A percentile compares a stretch with the other conserved stretches of the same genome.
phyloP scores from a whole-genome alignment of 2,888 invertebrate genomes.

The Vanessa cardui region DNA sequence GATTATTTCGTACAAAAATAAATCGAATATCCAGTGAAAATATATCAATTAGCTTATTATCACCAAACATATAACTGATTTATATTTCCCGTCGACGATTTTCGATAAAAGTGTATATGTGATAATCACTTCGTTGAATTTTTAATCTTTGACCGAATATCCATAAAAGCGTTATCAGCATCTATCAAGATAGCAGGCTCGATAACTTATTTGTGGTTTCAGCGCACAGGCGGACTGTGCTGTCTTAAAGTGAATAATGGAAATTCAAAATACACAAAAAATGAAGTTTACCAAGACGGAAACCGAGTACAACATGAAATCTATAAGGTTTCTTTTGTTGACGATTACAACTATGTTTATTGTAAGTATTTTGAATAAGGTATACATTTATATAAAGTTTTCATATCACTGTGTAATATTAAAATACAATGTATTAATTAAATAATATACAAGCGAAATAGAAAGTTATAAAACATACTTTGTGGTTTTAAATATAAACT shows the following conservation, averaged over 20 bases:
- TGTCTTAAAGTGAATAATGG: constrained; percentile 43
- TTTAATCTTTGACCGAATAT: constrained; percentile 22
- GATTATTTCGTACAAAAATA: no score
- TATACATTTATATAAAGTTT: background rate
- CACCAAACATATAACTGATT: background rate
- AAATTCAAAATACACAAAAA: constrained; percentile 48
- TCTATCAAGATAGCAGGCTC: constrained; percentile 25
- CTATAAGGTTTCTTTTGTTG: constrained; percentile 71
- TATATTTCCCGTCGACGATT: background rate
- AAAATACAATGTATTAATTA: no score
- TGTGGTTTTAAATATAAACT: no score
- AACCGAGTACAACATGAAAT: constrained; percentile 75
- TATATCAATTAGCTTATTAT: no score
- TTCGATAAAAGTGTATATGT: background rate
- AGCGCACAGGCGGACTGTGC: constrained; percentile 16
- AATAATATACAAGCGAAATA: no score
- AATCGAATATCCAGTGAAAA: no score
- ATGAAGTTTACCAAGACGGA: constrained; percentile 70
- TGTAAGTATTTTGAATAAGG: constrained; percentile 55
- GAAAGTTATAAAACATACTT: no score
- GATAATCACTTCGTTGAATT: background rate
- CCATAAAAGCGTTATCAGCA: constrained; percentile 26
- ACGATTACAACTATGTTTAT: constrained; percentile 76
- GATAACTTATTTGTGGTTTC: constrained; percentile 21
- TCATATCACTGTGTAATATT: no score